Evolutionary conservation across 2,797 vertebrate species (phyloP).

Genomic region (Hoplostethus atlanticus): DNA sequence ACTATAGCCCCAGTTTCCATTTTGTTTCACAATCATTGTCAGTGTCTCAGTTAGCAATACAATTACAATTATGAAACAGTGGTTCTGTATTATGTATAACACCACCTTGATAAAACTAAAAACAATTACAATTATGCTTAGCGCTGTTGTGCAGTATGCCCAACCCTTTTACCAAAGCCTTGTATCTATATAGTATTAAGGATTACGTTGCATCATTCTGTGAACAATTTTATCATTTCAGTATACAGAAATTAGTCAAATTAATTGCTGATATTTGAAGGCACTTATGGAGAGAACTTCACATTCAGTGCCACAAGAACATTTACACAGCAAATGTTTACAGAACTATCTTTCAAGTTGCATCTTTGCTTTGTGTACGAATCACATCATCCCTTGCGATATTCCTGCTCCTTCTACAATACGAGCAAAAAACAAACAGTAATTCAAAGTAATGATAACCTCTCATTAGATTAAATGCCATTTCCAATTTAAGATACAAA

Average conservation of each 20-base stretch:
- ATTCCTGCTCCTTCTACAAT: too few species aligned
- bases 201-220: not conserved
- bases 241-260: not conserved
- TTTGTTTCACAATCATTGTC: too few species aligned
- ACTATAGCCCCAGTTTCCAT: not conserved
- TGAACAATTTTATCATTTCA: not conserved
- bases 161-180: not conserved
- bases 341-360: not conserved
- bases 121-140: too few species aligned
- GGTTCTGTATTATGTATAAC: too few species aligned
- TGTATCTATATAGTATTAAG: not conserved
- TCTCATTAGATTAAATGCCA: not conserved
- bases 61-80: not conserved
- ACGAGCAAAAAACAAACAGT: not conserved
- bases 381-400: too few species aligned
- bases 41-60: not conserved
- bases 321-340: not conserved
- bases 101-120: too few species aligned
- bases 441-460: too few species aligned
- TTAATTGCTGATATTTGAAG: not conserved
- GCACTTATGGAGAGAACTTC: too few species aligned
- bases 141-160: not conserved
- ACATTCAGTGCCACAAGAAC: not conserved
- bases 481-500: not conserved
- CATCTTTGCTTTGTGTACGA: not conserved